Conservation (phyloP, 2,113 vertebrate genomes). For the Xiphophorus hellerii region DNA sequence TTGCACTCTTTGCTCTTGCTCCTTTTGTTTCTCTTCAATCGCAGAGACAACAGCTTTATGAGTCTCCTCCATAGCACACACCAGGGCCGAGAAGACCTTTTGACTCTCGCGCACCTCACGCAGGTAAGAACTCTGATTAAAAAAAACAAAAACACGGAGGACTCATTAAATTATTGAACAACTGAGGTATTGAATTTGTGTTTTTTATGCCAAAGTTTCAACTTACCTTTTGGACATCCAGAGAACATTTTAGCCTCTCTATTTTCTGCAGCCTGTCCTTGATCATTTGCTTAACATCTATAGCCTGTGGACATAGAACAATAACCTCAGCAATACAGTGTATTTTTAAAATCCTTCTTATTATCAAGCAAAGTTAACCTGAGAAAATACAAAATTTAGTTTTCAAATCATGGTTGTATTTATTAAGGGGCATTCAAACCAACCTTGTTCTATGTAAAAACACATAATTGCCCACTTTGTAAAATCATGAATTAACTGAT, state of each 20-base stretch:
- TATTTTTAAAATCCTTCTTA: neutral
- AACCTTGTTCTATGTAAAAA: neutral
- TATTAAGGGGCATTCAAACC: neutral
- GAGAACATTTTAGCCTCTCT: constrained; percentile 70
- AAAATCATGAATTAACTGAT: neutral
- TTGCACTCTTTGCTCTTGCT: constrained; percentile 73
- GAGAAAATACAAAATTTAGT: neutral
- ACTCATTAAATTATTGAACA: neutral
- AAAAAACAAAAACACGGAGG: constrained; percentile 17
- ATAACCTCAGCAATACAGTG: neutral
- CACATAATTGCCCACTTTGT: neutral
- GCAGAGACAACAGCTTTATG: constrained; percentile 72
- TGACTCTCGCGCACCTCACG: constrained; percentile 79
- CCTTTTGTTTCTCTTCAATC: constrained; percentile 70
- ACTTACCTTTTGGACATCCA: constrained; percentile 75
- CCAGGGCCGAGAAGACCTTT: constrained; percentile 74
- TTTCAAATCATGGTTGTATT: neutral
- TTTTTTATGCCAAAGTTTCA: neutral
- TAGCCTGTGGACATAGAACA: constrained; percentile 45
- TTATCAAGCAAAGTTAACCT: neutral
- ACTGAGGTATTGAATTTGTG: neutral
- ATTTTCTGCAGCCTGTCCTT: constrained; percentile 76
- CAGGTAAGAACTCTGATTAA: constrained; percentile 73
- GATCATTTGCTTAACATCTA: constrained; percentile 74
- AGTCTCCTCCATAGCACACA: constrained; percentile 74